Evolutionary conservation across 2,113 vertebrate genomes (phyloP).

Genomic region (Paramisgurnus dabryanus): DNA sequence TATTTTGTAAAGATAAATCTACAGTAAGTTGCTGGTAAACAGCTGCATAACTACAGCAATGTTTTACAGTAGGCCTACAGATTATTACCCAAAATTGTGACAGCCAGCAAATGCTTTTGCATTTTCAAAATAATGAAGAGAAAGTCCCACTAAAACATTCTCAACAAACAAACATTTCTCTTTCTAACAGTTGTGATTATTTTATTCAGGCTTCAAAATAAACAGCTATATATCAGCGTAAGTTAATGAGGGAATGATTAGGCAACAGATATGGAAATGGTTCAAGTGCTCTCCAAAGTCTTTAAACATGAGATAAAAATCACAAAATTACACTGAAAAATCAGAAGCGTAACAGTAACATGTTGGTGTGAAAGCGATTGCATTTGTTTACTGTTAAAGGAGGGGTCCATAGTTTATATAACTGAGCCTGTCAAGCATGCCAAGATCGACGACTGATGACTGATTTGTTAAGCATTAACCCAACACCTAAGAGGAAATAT

Average conservation of each 20-base stretch:
- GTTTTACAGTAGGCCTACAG: too few relatives aligned
- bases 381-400: slow-evolving; percentile 19
- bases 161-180: too few relatives aligned
- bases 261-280: background rate
- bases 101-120: background rate
- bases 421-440: background rate
- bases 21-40: too few relatives aligned
- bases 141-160: background rate
- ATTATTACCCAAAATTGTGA: background rate
- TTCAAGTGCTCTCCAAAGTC: background rate
- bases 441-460: background rate
- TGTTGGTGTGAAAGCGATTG: background rate
- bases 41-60: too few relatives aligned
- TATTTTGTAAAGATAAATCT: too few relatives aligned
- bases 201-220: background rate
- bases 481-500: background rate
- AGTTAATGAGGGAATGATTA: background rate
- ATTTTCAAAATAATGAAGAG: background rate
- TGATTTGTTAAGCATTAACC: background rate
- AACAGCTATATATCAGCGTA: background rate
- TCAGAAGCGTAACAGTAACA: background rate
- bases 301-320: background rate
- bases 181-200: background rate
- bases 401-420: background rate
- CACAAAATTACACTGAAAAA: slow-evolving; percentile 19